These are phyloP conservation scores for Macroteleia sp. DNA, from an alignment of 2,888 invertebrate species.

Conservation along the genomic window DNA sequence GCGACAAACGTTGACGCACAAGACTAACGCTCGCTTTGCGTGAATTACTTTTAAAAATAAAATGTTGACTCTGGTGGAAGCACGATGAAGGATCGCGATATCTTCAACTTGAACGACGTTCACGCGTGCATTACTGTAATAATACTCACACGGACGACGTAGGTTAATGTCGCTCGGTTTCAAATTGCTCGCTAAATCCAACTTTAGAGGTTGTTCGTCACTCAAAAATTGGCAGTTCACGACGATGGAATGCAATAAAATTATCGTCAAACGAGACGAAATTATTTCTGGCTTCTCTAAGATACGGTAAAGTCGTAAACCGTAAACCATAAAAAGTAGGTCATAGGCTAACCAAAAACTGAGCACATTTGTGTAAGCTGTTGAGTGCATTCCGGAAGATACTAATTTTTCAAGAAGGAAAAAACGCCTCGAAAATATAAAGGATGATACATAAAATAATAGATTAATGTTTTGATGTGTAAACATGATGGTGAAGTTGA, in stretches of 20 bases:
- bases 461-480: too few species aligned
- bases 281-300: neutral
- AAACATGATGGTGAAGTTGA: too few species aligned
- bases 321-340: too few species aligned
- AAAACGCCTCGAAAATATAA: too few species aligned
- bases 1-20: constrained; percentile 34
- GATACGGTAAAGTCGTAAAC: neutral
- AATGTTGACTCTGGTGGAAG: constrained; percentile 40
- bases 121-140: constrained; percentile 38
- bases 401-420: too few species aligned
- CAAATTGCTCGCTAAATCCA: constrained; percentile 26
- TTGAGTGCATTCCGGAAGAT: too few species aligned
- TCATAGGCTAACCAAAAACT: too few species aligned
- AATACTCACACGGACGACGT: constrained; percentile 34
- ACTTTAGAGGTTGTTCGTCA: constrained; percentile 32
- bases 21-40: constrained; percentile 51
- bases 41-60: constrained; percentile 51
- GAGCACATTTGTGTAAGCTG: too few species aligned
- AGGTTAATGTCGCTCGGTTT: constrained; percentile 35
- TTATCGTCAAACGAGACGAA: neutral
- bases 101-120: constrained; percentile 26
- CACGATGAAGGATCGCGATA: constrained; percentile 42
- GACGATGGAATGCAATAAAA: constrained; percentile 4
- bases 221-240: constrained; percentile 53
- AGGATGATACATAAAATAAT: too few species aligned